Base-by-base conservation (phyloP, 2,797 vertebrate genomes). In the Hylomyscus alleni region DNA sequence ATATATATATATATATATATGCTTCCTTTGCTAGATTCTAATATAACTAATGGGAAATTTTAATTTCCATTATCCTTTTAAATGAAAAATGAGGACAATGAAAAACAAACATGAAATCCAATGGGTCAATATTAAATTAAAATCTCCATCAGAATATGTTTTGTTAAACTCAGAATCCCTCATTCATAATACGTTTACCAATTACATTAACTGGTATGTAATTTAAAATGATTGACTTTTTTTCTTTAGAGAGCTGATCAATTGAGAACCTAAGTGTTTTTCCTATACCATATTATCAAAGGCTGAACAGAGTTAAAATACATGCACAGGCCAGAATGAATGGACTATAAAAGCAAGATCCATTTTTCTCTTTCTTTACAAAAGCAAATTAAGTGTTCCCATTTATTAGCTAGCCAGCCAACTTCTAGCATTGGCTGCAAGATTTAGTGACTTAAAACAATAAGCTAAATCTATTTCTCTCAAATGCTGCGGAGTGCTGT, bases 401-500 rank as follows among this genome's bases (percentile, higher is more conserved):
- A 98, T 97, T 97, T 98, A 97, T 97, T 95, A 97, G 97, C 94
- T 97, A 96, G 93, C 93, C 89, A 94, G 77, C 52, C 78, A 97
- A 97, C 89, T 96, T 97, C 92, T 92, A 97, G 93, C 98, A 97
- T 93, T 97, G 95, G 96, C 92, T 94, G 90, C 87, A 98, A 97
- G 78, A 98, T 94, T 96, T 96, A 96, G 84, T 97, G 96, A 97
- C 97, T 98, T 98, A 98, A 98, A 98, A 96, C 95, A 98, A 94
- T 98, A 98, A 98, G 94, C 40, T 90, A 95, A 98, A 97, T 97
- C 93, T 87, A 26, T 94, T 94, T 95, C 88, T 93, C 96, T 95
- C 96, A 81, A 92, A 93, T 50, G 94, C 62, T 75, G 93, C 88
- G 80, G 85, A 94, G 77, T 58, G 60, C 44, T 95, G 29, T 98